Evolutionary conservation across 1,140 invertebrate species (phyloP), one percentile per base, ranked within the genome.

Genomic region (Meloidogyne exigua): DNA sequence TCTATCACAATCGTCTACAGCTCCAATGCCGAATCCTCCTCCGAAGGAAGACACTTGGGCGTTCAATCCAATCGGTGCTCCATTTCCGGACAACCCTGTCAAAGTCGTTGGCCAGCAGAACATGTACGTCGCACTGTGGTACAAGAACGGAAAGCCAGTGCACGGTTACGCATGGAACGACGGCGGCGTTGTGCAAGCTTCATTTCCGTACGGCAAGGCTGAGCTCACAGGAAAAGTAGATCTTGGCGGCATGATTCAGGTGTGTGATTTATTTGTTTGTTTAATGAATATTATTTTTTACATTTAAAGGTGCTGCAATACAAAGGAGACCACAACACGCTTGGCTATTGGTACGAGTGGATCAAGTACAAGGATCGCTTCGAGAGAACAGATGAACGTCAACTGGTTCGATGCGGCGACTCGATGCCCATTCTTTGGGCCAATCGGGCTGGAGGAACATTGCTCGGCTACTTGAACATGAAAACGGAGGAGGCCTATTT

Each of bases 291-390:
- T 57, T 57, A n/a, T n/a, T 28, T 36, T 12, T 70, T 1, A 15
- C 18, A 11, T 73, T 68, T 79, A 13, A 65, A 82, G 67, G 67
- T 82, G 25, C 78, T 83, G 12, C 83, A 85, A 64, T 83, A 85
- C 81, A 80, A 80, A 36, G 82, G 82, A 21, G 78, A 85, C 73
- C 83, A 85, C 69, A 49, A 67, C 39, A 39, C 42, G 21, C 80
- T 81, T 13, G 83, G 82, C 25, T 85, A 76, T 78, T 84, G 83
- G 82, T 83, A 84, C 79, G 74, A 39, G 9, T 83, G 83, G 82
- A 83, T 84, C 82, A 81, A 82, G 84, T 84, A 85, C 66, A 76
- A 68, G 28, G 73, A 85, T n/a, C 83, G 83, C n/a, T 68, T 78
- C 44, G 80, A 80, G n/a, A 78, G 77, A n/a, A 26, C 21, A 5